Evolutionary conservation across 2,888 invertebrate species (phyloP).

Genomic region (Meandrusa payeni): DNA sequence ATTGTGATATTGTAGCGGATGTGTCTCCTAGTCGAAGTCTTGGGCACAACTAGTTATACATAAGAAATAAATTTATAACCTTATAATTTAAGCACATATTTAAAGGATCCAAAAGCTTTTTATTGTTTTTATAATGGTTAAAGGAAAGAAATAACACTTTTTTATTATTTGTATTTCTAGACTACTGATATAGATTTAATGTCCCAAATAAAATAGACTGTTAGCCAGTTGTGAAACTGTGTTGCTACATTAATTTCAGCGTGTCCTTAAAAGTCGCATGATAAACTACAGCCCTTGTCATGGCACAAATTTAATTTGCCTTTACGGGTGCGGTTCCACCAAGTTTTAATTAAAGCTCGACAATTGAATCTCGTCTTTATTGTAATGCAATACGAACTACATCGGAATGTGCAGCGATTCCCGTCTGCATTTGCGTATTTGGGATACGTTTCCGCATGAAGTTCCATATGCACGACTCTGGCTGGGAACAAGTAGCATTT

Average conservation of each 20-base stretch:
- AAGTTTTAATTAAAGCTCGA: background rate
- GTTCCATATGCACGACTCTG: background rate
- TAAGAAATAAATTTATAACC: no score
- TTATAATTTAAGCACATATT: no score
- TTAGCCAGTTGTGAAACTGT: no score
- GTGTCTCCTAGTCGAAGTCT: no score
- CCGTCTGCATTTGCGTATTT: background rate
- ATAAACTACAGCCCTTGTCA: background rate
- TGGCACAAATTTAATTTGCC: constrained; percentile 5
- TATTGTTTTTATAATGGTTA: no score
- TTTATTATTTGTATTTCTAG: no score
- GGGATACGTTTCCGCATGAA: background rate
- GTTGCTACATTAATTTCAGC: background rate
- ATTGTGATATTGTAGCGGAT: no score
- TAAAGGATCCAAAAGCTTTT: no score
- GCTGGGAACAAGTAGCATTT: background rate
- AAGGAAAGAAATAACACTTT: no score
- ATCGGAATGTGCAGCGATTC: background rate
- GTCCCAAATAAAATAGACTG: no score
- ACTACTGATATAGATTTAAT: no score
- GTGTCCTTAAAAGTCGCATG: background rate
- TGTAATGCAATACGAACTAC: background rate
- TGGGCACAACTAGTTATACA: no score
- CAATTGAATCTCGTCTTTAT: background rate
- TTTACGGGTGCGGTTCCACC: background rate